Conservation (phyloP, 1,140 invertebrate genomes). For the Papilio aristodemus region DNA sequence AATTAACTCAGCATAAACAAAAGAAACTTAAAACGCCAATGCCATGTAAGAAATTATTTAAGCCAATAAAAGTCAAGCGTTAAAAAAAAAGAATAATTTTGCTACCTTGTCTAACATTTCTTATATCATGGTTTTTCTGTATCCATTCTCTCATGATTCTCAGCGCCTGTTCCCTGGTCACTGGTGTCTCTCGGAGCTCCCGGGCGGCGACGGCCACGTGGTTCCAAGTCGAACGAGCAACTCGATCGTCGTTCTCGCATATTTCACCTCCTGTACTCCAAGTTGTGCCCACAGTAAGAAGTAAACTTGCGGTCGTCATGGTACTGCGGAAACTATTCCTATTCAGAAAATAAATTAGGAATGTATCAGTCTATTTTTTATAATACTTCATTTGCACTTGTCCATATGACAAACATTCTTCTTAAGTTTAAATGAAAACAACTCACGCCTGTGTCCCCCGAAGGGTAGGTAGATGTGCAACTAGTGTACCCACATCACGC, state of each 20-base stretch:
- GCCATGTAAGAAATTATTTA: background rate
- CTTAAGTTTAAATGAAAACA: too few species aligned
- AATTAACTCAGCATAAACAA: too few species aligned
- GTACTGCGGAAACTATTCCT: background rate
- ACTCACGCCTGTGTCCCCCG: background rate
- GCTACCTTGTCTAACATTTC: constrained; percentile 84
- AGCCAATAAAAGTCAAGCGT: too few species aligned
- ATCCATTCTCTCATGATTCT: constrained; percentile 85
- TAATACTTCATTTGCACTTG: too few species aligned
- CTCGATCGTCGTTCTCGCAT: constrained; percentile 50
- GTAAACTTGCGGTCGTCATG: constrained; percentile 67
- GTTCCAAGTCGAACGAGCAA: constrained; percentile 40
- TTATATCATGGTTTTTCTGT: constrained; percentile 84
- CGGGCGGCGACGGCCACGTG: constrained; percentile 77
- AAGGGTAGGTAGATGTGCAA: too few species aligned
- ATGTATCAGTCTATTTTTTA: background rate
- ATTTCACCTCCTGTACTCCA: constrained; percentile 60
- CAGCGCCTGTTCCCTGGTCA: constrained; percentile 82
- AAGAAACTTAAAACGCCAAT: background rate
- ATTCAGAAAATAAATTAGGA: background rate
- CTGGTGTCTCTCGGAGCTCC: constrained; percentile 84
- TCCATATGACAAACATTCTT: too few species aligned
- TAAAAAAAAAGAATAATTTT: too few species aligned
- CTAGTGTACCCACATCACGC: too few species aligned
- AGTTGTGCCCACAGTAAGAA: constrained; percentile 63